Conservation (phyloP, 1,140 invertebrate genomes). For the Neomicropteryx cornuta region DNA sequence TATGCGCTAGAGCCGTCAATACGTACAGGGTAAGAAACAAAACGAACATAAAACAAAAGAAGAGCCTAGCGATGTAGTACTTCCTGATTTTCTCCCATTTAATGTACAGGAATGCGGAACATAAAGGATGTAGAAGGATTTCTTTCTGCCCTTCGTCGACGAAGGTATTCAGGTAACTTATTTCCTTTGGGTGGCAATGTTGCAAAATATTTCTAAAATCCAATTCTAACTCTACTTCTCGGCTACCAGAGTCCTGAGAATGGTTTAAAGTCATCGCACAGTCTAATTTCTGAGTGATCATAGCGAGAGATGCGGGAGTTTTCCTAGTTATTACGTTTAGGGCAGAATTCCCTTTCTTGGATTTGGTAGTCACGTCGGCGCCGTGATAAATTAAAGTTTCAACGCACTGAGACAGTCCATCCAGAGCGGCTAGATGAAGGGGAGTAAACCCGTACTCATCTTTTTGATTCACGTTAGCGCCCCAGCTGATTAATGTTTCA, state of each 20-base stretch:
- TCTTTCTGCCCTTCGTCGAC: constrained; percentile 76
- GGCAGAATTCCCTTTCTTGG: constrained; percentile 71
- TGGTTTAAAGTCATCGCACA: constrained; percentile 67
- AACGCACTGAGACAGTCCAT: constrained; percentile 73
- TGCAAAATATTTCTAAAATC: constrained; percentile 70
- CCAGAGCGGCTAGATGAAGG: constrained; percentile 74
- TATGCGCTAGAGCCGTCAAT: constrained; percentile 61
- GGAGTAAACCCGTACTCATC: constrained; percentile 86
- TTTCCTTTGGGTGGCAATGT: constrained; percentile 66
- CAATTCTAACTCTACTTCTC: constrained; percentile 69
- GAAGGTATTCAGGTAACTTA: constrained; percentile 70
- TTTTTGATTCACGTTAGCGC: constrained; percentile 71
- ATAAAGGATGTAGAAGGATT: constrained; percentile 69
- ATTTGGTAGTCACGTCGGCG: constrained; percentile 72
- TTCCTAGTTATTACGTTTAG: constrained; percentile 72
- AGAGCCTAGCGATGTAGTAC: constrained; percentile 67
- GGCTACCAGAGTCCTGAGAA: constrained; percentile 59
- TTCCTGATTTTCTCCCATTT: constrained; percentile 86
- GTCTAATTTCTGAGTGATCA: constrained; percentile 65
- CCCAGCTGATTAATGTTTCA: constrained; percentile 61
- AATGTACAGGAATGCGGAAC: constrained; percentile 70
- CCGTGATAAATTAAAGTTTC: constrained; percentile 72
- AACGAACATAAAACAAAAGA: constrained; percentile 71
- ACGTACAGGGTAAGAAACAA: constrained; percentile 67
- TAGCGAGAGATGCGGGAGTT: constrained; percentile 67